These are phyloP conservation scores for Diorhabda sublineata DNA, from an alignment of 1,140 invertebrate genomes.

Conservation along the genomic window DNA sequence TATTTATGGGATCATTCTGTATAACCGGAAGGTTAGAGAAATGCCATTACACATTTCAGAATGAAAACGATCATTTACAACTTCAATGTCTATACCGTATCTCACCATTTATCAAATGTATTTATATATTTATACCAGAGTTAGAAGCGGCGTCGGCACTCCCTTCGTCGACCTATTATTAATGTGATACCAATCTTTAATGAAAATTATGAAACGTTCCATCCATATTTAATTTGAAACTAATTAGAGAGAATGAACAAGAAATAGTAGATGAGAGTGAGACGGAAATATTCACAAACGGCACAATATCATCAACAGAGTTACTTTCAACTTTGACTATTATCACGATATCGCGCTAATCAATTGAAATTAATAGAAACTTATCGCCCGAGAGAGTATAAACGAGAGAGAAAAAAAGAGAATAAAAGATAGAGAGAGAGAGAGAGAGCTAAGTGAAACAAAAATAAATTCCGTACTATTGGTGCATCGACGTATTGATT, in stretches of 20 bases:
- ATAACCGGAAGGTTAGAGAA: slow-evolving; percentile 19
- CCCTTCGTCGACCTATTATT: slow-evolving; percentile 30
- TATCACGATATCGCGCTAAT: slow-evolving; percentile 22
- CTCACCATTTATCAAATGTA: slow-evolving; percentile 33
- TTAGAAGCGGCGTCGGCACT: slow-evolving; percentile 14
- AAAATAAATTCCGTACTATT: too few relatives aligned
- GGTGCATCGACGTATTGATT: too few relatives aligned
- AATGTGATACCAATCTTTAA: slow-evolving; percentile 40
- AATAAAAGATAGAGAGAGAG: too few relatives aligned
- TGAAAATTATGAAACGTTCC: slow-evolving; percentile 39
- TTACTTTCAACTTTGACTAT: slow-evolving; percentile 18
- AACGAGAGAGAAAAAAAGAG: not conserved
- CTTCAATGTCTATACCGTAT: slow-evolving; percentile 25
- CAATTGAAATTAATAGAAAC: slow-evolving; percentile 26
- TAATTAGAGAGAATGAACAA: slow-evolving; percentile 28
- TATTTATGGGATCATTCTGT: too few relatives aligned
- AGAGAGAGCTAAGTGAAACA: too few relatives aligned
- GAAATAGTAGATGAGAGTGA: slow-evolving; percentile 12
- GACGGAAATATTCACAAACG: slow-evolving; percentile 18
- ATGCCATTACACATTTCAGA: slow-evolving; percentile 30
- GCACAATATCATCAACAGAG: slow-evolving; percentile 24
- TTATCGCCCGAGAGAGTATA: not conserved
- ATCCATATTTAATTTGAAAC: slow-evolving; percentile 37
- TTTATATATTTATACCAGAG: slow-evolving; percentile 17
- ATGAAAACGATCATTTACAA: slow-evolving; percentile 31